Evolutionary conservation across 1,140 invertebrate species (phyloP).

Genomic region (Procambarus virginalis): DNA sequence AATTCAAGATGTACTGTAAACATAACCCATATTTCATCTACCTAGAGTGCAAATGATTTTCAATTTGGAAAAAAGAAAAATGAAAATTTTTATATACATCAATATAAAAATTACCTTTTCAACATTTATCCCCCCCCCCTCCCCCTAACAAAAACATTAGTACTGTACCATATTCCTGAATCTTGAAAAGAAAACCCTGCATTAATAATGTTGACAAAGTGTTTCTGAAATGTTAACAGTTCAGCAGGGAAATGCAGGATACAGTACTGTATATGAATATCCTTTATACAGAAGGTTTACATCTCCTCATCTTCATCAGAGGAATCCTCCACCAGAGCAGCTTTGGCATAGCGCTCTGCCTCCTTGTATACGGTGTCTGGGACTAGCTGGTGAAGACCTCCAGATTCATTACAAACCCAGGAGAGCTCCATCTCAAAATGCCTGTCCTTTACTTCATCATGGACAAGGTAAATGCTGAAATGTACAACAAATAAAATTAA

Average conservation of each 20-base stretch:
- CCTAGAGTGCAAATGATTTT: no score
- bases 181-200: no score
- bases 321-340: slow-evolving; percentile 87
- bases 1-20: no score
- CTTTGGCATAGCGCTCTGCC: slow-evolving; percentile 87
- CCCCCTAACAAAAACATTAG: no score
- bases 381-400: slow-evolving; percentile 84
- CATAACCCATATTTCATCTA: no score
- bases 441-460: slow-evolving; percentile 99
- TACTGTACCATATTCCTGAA: no score
- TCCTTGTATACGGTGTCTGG: slow-evolving; percentile 78
- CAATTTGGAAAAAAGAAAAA: no score
- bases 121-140: no score
- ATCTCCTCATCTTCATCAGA: slow-evolving; percentile 87
- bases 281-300: slow-evolving; percentile 34
- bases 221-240: neutral
- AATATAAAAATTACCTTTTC: no score
- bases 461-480: slow-evolving; percentile 93
- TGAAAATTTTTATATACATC: no score
- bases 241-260: neutral
- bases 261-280: neutral
- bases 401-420: slow-evolving; percentile 92
- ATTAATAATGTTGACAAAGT: neutral
- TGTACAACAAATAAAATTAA: neutral
- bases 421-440: slow-evolving; percentile 97